These are phyloP conservation scores for Lochmaea capreae DNA, from an alignment of 2,888 invertebrate genomes.

Conservation along the genomic window DNA sequence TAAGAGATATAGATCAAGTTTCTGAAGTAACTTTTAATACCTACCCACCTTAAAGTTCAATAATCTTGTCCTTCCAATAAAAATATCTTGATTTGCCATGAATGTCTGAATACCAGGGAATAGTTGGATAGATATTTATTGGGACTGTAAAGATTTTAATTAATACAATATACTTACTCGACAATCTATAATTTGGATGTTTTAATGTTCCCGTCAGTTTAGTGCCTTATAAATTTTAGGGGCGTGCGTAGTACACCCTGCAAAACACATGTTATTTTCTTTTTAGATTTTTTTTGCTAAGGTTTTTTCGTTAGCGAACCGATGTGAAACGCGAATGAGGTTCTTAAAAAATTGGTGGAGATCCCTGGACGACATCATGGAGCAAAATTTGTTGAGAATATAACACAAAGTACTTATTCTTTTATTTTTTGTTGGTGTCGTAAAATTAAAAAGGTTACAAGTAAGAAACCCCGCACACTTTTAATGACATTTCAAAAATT, in stretches of 20 bases:
- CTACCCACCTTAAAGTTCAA: slow-evolving; percentile 36
- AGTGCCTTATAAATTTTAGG: background rate
- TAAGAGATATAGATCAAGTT: slow-evolving; percentile 40
- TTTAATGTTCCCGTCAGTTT: slow-evolving; percentile 13
- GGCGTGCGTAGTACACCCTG: background rate
- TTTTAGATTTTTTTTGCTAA: background rate
- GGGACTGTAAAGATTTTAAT: slow-evolving; percentile 25
- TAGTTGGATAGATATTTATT: slow-evolving; percentile 25
- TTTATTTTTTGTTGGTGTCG: too few relatives aligned
- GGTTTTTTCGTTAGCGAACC: background rate
- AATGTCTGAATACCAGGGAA: slow-evolving; percentile 26
- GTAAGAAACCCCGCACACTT: too few relatives aligned
- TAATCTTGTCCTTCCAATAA: slow-evolving; percentile 38
- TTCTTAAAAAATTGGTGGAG: too few relatives aligned
- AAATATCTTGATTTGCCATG: slow-evolving; percentile 33
- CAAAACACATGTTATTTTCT: slow-evolving; percentile 1
- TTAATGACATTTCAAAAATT: too few relatives aligned
- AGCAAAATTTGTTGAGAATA: too few relatives aligned
- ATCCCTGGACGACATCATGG: too few relatives aligned
- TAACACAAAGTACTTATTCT: too few relatives aligned
- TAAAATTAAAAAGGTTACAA: too few relatives aligned
- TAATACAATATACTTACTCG: too few relatives aligned
- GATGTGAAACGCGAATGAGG: background rate
- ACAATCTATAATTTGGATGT: background rate
- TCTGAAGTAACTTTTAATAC: slow-evolving; percentile 28